Percentiles rank a stretch among this genome's conserved stretches.
Evolutionary conservation across 2,113 vertebrate species (phyloP).

Genomic region (Barnardius zonarius): DNA sequence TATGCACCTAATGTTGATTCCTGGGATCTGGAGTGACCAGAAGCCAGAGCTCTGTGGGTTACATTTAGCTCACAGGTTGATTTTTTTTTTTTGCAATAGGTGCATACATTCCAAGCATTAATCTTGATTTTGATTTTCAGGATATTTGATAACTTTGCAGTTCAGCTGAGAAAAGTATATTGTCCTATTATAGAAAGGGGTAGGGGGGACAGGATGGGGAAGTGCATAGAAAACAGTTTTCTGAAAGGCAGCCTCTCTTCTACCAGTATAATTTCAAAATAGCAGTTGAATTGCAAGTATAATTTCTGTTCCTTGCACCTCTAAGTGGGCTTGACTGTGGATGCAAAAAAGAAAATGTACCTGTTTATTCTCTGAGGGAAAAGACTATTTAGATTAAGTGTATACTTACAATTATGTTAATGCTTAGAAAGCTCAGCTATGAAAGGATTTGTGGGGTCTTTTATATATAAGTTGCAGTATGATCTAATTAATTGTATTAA

Average conservation of each 20-base stretch:
- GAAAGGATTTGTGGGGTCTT: neutral
- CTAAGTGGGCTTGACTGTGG: constrained; percentile 46
- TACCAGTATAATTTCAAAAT: constrained; percentile 29
- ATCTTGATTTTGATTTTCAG: constrained; percentile 4
- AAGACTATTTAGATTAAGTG: constrained; percentile 22
- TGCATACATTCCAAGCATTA: constrained; percentile 11
- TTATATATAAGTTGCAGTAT: constrained; percentile 47
- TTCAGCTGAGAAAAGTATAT: constrained; percentile 29
- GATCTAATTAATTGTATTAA: constrained; percentile 69
- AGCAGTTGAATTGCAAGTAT: constrained; percentile 26
- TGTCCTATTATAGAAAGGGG: neutral
- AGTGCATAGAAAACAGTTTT: neutral
- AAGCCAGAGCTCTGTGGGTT: neutral
- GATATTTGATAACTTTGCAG: neutral
- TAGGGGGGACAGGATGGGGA: neutral
- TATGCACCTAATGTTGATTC: neutral
- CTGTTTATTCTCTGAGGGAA: constrained; percentile 52
- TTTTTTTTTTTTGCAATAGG: neutral
- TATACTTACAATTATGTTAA: constrained; percentile 38
- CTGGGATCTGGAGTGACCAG: neutral
- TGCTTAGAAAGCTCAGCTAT: constrained; percentile 1
- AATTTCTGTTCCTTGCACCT: constrained; percentile 50
- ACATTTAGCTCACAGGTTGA: neutral
- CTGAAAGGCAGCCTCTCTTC: constrained; percentile 31
- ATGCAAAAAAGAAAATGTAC: neutral